Conservation (phyloP, 2,113 vertebrate genomes). For the Pipra filicauda region DNA sequence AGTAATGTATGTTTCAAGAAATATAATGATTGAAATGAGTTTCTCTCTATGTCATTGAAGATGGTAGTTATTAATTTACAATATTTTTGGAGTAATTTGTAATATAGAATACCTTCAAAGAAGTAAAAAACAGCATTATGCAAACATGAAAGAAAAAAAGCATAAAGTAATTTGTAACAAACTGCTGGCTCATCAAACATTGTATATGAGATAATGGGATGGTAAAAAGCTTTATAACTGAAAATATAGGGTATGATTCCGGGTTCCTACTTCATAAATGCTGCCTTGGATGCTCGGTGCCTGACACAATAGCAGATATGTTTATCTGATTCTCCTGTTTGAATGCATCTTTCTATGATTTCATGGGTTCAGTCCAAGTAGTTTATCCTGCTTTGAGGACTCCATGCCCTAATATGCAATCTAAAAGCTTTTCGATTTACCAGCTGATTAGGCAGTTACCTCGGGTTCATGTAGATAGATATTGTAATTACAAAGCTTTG, state of each 20-base stretch:
- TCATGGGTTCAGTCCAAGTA: background rate
- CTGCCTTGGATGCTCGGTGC: background rate
- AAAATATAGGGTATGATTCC: background rate
- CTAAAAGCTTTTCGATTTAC: background rate
- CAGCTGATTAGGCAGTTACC: conserved; percentile 16
- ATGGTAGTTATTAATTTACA: background rate
- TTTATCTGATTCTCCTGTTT: background rate
- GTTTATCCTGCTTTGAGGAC: background rate
- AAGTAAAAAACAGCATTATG: background rate
- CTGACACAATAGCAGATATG: background rate
- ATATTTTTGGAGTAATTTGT: background rate
- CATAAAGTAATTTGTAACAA: background rate
- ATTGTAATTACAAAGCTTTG: background rate
- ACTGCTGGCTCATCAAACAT: background rate
- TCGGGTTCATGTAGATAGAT: background rate
- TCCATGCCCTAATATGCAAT: background rate
- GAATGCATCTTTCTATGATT: background rate
- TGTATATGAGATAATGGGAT: background rate
- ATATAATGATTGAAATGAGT: background rate
- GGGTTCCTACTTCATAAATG: background rate
- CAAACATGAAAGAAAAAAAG: background rate
- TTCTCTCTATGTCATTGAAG: background rate
- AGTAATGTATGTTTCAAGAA: background rate
- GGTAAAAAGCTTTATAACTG: background rate
- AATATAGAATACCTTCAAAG: background rate